These are phyloP conservation scores for Zeuzera pyrina DNA, from an alignment of 2,888 invertebrate species.

Conservation along the genomic window DNA sequence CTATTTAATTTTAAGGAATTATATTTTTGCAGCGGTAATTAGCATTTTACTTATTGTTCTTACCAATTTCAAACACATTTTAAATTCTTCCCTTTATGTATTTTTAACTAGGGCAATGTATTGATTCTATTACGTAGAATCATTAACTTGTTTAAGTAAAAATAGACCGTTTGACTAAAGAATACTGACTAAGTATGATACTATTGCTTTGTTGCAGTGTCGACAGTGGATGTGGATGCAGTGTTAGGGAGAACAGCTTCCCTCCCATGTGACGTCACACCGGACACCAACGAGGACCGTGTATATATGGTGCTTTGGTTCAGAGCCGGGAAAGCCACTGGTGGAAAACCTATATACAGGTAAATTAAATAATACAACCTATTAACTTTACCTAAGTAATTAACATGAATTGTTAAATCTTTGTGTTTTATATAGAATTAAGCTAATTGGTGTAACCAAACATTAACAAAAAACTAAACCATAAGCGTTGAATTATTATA, in stretches of 20 bases:
- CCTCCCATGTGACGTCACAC: slow-evolving; percentile 91
- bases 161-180: not conserved
- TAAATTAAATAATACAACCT: too few species aligned
- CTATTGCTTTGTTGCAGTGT: slow-evolving; percentile 40
- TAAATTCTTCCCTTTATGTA: too few species aligned
- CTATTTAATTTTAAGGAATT: too few species aligned
- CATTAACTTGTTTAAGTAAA: slow-evolving; percentile 18
- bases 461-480: too few species aligned
- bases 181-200: not conserved
- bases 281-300: slow-evolving; percentile 85
- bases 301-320: slow-evolving; percentile 96
- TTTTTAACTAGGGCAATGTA: slow-evolving; percentile 18
- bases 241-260: slow-evolving; percentile 88
- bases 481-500: too few species aligned
- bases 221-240: slow-evolving; percentile 80
- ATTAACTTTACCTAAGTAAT: too few species aligned
- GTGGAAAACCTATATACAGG: slow-evolving; percentile 93
- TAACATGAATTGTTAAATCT: not conserved
- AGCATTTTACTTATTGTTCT: too few species aligned
- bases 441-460: too few species aligned
- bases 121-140: slow-evolving; percentile 20
- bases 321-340: slow-evolving; percentile 78
- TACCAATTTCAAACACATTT: too few species aligned
- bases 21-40: too few species aligned
- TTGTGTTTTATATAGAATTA: not conserved